Evolutionary conservation across 2,797 vertebrate species (phyloP).

Genomic region (Spheniscus humboldti): DNA sequence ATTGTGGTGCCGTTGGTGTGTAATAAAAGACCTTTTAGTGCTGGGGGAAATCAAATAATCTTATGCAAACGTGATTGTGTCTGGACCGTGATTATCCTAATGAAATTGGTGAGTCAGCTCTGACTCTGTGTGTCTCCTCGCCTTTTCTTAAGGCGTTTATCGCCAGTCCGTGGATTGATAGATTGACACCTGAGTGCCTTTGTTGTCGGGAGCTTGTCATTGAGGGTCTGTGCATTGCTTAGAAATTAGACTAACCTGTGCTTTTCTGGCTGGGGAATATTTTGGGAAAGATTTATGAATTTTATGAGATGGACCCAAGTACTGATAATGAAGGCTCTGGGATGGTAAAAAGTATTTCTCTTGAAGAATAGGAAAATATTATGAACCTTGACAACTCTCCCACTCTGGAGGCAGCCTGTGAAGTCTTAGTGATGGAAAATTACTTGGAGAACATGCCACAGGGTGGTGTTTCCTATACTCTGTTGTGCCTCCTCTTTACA

Average conservation of each 20-base stretch:
- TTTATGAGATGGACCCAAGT: neutral
- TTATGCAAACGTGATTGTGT: conserved; percentile 30
- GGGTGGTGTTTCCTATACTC: neutral
- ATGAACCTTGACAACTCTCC: neutral
- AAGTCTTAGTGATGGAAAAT: neutral
- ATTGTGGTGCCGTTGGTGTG: conserved; percentile 35
- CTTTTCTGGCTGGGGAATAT: neutral
- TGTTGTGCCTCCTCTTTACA: neutral
- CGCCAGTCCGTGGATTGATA: conserved; percentile 3
- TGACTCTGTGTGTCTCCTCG: conserved; percentile 27
- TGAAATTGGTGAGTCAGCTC: conserved; percentile 61
- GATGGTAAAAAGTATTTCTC: neutral
- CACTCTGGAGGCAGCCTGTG: neutral
- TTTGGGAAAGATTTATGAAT: conserved; percentile 30
- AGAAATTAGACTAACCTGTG: neutral
- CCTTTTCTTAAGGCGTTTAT: conserved; percentile 36
- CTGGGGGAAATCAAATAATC: conserved; percentile 62
- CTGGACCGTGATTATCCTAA: conserved; percentile 50
- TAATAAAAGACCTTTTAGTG: conserved; percentile 65
- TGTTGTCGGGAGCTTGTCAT: conserved; percentile 34
- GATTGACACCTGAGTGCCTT: conserved; percentile 36
- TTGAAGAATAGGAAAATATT: neutral
- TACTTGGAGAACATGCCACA: neutral
- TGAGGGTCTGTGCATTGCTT: conserved; percentile 6
- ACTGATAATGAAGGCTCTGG: neutral